A percentile compares a stretch with the other conserved stretches of the same genome.
These are phyloP conservation scores for Macropodus opercularis DNA, from an alignment of 2,797 vertebrate species.

Conservation along the genomic window DNA sequence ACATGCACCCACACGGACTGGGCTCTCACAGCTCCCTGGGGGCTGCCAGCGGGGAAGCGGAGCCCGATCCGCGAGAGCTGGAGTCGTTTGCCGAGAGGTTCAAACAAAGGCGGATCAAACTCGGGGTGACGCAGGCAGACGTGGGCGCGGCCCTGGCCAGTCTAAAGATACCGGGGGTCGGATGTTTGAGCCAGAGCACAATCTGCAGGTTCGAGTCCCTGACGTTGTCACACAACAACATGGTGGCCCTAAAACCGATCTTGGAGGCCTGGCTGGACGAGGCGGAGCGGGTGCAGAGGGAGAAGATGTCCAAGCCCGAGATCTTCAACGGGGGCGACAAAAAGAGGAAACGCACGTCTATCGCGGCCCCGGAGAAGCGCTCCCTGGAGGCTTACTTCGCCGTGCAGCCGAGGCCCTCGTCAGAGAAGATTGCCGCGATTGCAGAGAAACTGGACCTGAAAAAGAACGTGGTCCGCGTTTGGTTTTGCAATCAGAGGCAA, in stretches of 20 bases:
- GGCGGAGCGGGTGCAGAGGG: constrained; percentile 89
- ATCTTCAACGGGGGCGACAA: constrained; percentile 90
- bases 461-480: constrained; percentile 94
- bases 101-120: constrained; percentile 92
- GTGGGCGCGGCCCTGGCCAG: constrained; percentile 91
- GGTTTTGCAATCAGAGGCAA: constrained; percentile 96
- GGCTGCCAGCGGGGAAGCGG: constrained; percentile 77
- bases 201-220: constrained; percentile 96
- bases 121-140: constrained; percentile 92
- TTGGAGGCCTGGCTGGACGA: constrained; percentile 93
- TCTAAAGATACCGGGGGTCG: constrained; percentile 93
- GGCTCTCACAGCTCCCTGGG: constrained; percentile 84
- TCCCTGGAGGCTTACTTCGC: constrained; percentile 93
- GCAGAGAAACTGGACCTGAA: constrained; percentile 95
- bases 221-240: constrained; percentile 93
- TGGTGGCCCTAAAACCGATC: constrained; percentile 94
- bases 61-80: constrained; percentile 91
- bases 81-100: constrained; percentile 93
- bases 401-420: constrained; percentile 90
- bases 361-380: constrained; percentile 91
- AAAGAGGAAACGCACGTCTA: constrained; percentile 92
- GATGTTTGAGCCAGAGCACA: constrained; percentile 93
- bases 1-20: constrained; percentile 87
- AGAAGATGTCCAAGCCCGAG: constrained; percentile 93
- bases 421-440: constrained; percentile 93